Evolutionary conservation across 2,113 vertebrate species (phyloP).

Genomic region (Desmodus rotundus): DNA sequence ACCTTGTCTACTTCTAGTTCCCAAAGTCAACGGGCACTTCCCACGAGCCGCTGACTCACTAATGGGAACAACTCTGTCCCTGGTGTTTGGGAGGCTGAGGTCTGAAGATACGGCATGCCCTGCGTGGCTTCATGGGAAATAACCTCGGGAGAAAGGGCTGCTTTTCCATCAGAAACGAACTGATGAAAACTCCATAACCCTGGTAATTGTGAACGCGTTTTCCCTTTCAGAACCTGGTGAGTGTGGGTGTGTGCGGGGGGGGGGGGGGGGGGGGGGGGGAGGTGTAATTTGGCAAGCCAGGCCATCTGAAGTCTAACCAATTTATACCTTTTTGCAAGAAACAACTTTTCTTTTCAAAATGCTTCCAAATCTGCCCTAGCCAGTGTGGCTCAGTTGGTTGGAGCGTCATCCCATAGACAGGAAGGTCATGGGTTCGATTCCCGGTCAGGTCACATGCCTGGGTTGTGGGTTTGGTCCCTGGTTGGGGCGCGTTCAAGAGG

Average conservation of each 20-base stretch:
- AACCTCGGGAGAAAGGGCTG: not conserved
- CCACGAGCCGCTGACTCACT: no score
- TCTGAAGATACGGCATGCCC: rapidly evolving
- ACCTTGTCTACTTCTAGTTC: not conserved
- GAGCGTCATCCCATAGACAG: no score
- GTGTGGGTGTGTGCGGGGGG: no score
- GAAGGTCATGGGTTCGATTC: no score
- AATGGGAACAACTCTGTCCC: not conserved
- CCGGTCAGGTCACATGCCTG: no score
- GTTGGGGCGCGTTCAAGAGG: no score
- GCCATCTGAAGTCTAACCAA: not conserved
- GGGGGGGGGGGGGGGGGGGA: no score
- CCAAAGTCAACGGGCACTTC: not conserved
- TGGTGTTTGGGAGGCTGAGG: not conserved
- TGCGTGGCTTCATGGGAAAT: rapidly evolving
- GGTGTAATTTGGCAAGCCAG: not conserved
- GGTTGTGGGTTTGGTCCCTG: no score
- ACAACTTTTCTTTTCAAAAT: not conserved
- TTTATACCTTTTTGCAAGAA: not conserved
- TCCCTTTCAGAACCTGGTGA: not conserved
- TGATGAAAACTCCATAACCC: not conserved
- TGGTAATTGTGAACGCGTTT: no score
- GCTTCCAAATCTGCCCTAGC: not conserved
- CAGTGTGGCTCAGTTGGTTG: no score
- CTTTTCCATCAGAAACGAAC: not conserved